These are phyloP conservation scores for Varanus salvator DNA, from an alignment of 2,113 vertebrate species.

Conservation along the genomic window DNA sequence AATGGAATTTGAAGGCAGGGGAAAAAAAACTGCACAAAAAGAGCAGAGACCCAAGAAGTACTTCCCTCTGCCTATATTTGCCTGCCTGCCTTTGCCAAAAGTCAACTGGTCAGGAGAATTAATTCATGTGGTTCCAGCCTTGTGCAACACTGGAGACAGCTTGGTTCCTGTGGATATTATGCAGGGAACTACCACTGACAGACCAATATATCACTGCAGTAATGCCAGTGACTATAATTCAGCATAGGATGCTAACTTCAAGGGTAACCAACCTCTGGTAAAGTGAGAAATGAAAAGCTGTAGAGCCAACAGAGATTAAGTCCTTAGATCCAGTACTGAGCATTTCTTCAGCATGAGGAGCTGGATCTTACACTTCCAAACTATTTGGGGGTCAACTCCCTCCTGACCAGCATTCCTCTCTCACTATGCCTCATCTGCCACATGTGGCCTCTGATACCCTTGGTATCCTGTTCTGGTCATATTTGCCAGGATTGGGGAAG, in stretches of 20 bases:
- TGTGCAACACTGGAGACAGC: background rate
- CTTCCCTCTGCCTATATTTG: background rate
- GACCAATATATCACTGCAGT: background rate
- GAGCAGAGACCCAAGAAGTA: too few species aligned
- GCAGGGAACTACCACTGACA: background rate
- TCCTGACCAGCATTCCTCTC: background rate
- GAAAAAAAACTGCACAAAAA: background rate
- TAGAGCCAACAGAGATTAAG: background rate
- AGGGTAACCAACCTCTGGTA: background rate
- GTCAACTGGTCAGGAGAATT: background rate
- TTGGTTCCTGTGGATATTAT: background rate
- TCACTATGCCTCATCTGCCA: background rate
- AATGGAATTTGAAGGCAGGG: background rate
- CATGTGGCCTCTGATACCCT: too few species aligned
- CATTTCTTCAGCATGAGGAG: background rate
- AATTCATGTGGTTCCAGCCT: background rate
- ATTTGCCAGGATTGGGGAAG: background rate
- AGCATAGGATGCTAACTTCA: background rate
- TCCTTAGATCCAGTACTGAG: background rate
- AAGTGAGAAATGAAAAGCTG: background rate
- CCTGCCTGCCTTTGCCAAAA: background rate
- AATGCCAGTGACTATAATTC: background rate
- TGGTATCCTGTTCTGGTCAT: background rate
- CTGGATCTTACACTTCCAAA: background rate
- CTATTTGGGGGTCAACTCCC: too few species aligned